Conservation (phyloP, 2,797 vertebrate species). For the Anisognathus igniventris region DNA sequence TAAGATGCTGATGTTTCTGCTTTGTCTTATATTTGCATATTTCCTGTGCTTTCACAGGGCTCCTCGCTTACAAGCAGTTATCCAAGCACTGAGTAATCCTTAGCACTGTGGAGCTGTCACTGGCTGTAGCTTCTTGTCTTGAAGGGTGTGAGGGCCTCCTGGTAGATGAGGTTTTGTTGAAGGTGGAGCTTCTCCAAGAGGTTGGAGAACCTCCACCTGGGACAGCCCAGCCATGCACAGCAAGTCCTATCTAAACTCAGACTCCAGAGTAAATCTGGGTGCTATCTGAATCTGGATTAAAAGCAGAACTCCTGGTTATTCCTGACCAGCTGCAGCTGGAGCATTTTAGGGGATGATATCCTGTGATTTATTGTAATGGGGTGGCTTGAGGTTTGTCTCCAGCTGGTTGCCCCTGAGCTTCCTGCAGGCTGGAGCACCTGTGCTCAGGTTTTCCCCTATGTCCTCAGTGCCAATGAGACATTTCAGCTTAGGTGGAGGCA, state of each 20-base stretch:
- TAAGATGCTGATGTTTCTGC: neutral
- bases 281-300: neutral
- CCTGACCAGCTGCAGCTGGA: neutral
- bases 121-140: neutral
- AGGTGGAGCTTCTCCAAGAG: neutral
- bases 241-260: neutral
- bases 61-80: neutral
- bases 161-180: neutral
- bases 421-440: neutral
- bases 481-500: neutral
- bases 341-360: neutral
- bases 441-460: neutral
- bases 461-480: neutral
- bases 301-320: neutral
- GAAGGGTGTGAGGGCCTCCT: neutral
- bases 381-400: neutral
- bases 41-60: neutral
- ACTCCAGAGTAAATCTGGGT: neutral
- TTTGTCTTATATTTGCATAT: constrained; percentile 4
- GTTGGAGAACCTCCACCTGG: neutral
- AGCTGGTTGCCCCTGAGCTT: neutral
- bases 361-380: neutral
- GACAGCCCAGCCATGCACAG: neutral
- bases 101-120: neutral
- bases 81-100: neutral